Conservation (phyloP, 2,113 vertebrate species). For the Mormyrus lacerda region DNA sequence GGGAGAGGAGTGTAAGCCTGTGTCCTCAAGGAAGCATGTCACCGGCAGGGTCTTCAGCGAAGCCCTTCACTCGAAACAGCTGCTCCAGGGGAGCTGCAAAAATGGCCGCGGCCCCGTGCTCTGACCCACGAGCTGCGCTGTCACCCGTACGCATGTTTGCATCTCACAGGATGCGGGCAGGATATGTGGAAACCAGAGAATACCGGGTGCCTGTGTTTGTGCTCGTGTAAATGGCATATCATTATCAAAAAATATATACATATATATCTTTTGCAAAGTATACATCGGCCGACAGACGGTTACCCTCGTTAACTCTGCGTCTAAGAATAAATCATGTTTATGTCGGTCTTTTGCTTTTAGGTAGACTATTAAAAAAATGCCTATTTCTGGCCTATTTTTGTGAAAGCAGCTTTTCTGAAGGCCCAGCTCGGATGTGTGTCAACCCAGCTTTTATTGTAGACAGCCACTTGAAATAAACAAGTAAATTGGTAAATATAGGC, state of each 20-base stretch:
- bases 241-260: neutral
- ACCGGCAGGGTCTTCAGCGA: neutral
- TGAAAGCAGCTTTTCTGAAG: neutral
- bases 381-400: neutral
- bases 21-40: neutral
- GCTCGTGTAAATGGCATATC: neutral
- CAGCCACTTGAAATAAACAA: neutral
- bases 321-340: neutral
- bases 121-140: neutral
- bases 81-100: neutral
- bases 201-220: neutral
- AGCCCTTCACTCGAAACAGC: neutral
- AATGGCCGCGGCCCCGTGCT: neutral
- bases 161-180: neutral
- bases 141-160: neutral
- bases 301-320: neutral
- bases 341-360: neutral
- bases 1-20: neutral
- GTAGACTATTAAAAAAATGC: neutral
- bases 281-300: neutral
- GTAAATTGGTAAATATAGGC: neutral
- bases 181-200: neutral
- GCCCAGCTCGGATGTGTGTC: neutral
- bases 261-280: neutral
- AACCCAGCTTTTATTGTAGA: neutral